Evolutionary conservation across 2,797 vertebrate genomes (phyloP), one percentile per base, ranked within the genome.

Genomic region (Phrynocephalus guinanensis): DNA sequence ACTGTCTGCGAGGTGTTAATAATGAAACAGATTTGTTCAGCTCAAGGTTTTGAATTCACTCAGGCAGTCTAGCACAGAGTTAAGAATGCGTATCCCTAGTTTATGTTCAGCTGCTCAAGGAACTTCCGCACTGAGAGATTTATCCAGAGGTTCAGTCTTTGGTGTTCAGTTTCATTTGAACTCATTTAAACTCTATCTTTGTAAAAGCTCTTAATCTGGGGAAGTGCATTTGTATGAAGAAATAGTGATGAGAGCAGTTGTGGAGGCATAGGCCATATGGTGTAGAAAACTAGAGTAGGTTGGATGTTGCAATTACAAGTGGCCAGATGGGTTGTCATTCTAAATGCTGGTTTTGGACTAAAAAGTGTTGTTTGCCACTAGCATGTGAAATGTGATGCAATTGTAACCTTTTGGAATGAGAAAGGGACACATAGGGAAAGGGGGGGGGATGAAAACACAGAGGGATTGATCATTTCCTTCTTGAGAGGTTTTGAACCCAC

Each of bases 341-440:
- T 76, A 16, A 24, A n/a, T 88, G 78, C 63, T 85, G 71, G 48
- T 76, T 85, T 88, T 18, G 71, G 44, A 70, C 24, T 30, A 44
- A n/a, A 56, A 75, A 50, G n/a, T 82, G 78, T 77, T 85, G 52
- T 88, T 81, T 85, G 71, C 60, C 3, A n/a, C 28, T 73, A 52
- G 24, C 66, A 56, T 70, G 76, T 33, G 80, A 85, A 88, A 68
- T 88, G 77, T 80, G 67, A 28, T 68, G 63, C 44, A 81, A 78
- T 82, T 66, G 28, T 75, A 75, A 75, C 38, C 20, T 76, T 44
- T 26, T 33, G 13, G 66, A 76, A 82, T 63, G 48, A 38, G 30
- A 70, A 20, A 68, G 9, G 48, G 1, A 85, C 22, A n/a, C 1
- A 66, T 6, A n/a, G 38, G 33, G 10, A 81, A 50, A 18, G 52